Percentiles rank a stretch among this genome's conserved stretches.
phyloP scores from a whole-genome alignment of 2,113 vertebrate species.

The Lasiurus cinereus region DNA sequence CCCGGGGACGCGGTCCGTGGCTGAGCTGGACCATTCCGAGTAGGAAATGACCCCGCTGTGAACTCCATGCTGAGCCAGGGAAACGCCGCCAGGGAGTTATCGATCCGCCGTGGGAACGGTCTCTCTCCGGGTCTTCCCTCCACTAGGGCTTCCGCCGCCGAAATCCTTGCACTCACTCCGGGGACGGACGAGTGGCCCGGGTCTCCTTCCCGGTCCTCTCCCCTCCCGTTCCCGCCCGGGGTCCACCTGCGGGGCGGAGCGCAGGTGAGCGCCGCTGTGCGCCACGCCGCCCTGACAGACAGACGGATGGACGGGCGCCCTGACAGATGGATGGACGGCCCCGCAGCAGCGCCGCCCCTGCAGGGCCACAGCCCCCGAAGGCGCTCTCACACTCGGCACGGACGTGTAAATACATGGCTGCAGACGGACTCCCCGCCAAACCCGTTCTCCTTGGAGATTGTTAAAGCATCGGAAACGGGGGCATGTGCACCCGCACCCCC shows the following conservation, averaged over 20 bases:
- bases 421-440: background rate
- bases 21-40: background rate
- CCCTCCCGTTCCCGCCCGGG: background rate
- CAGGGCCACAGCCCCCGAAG: background rate
- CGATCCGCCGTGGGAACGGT: slow-evolving; percentile 77
- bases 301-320: background rate
- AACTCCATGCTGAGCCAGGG: slow-evolving; percentile 65
- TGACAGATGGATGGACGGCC: background rate
- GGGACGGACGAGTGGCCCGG: background rate
- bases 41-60: slow-evolving; percentile 76
- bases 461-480: background rate
- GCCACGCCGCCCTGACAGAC: slow-evolving; percentile 54
- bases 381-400: background rate
- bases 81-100: slow-evolving; percentile 60
- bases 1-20: background rate
- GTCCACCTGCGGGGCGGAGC: slow-evolving; percentile 46
- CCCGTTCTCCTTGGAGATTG: background rate
- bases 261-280: slow-evolving; percentile 24
- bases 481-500: background rate
- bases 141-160: slow-evolving; percentile 14
- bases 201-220: background rate
- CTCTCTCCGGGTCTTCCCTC: slow-evolving; percentile 69
- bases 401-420: background rate
- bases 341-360: background rate
- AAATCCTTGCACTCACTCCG: background rate